These are phyloP conservation scores for Uropsilus gracilis DNA, from an alignment of 2,113 vertebrate species.

Conservation along the genomic window DNA sequence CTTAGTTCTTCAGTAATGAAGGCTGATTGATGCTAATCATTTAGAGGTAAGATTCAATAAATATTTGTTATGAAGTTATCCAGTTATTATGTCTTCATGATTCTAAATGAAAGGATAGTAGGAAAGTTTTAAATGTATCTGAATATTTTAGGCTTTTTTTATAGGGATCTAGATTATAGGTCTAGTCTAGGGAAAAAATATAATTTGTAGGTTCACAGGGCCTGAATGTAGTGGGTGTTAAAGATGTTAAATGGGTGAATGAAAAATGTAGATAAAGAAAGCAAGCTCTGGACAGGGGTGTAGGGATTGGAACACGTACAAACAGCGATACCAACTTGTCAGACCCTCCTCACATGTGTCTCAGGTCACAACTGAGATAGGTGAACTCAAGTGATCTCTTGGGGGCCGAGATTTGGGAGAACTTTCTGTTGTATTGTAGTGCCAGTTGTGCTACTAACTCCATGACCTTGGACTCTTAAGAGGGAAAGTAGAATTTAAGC, in stretches of 20 bases:
- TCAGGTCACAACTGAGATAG: too few relatives aligned
- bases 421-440: neutral
- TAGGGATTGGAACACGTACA: neutral
- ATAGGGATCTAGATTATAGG: neutral
- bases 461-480: neutral
- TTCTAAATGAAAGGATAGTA: neutral
- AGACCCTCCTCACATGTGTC: rapidly evolving
- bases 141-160: neutral
- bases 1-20: neutral
- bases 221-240: neutral
- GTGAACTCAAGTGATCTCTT: rapidly evolving
- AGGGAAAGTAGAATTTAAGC: neutral
- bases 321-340: neutral
- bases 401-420: neutral
- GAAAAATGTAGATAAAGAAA: neutral
- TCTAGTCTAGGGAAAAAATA: neutral
- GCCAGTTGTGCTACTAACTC: neutral
- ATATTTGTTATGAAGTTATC: neutral
- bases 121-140: neutral
- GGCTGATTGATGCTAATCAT: neutral
- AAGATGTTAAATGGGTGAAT: neutral
- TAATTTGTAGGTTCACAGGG: neutral
- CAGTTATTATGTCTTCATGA: neutral
- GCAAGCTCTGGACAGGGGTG: neutral
- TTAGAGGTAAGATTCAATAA: neutral